Conservation (phyloP, 2,888 invertebrate genomes). For the Brassicogethes aeneus region DNA sequence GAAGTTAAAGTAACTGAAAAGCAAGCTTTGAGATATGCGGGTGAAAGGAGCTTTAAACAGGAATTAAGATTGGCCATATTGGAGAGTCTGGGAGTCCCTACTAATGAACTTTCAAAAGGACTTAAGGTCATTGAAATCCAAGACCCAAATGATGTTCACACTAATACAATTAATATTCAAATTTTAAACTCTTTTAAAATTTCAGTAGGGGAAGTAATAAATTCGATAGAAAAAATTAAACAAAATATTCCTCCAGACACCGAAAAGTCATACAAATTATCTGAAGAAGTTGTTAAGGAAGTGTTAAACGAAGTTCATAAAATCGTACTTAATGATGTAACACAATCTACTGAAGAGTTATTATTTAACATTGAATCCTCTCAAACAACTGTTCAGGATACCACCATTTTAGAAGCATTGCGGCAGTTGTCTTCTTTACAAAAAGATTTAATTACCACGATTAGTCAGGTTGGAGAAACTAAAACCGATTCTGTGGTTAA, state of each 20-base stretch:
- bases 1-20: conserved; percentile 32
- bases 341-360: conserved; percentile 34
- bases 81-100: conserved; percentile 53
- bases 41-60: conserved; percentile 32
- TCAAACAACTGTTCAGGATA: conserved; percentile 28
- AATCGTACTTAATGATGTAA: conserved; percentile 34
- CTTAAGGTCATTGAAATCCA: conserved; percentile 43
- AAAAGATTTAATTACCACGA: conserved; percentile 31
- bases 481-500: conserved; percentile 35
- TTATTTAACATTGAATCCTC: conserved; percentile 35
- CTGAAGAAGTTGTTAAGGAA: conserved; percentile 34
- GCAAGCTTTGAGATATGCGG: conserved; percentile 30
- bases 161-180: conserved; percentile 22
- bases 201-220: conserved; percentile 32
- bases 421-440: conserved; percentile 34
- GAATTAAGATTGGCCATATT: conserved; percentile 48
- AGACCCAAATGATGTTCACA: conserved; percentile 22
- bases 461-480: conserved; percentile 26
- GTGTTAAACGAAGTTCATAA: conserved; percentile 38
- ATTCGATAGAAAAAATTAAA: conserved; percentile 30
- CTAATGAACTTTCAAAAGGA: conserved; percentile 53
- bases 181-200: conserved; percentile 30
- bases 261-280: conserved; percentile 8
- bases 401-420: conserved; percentile 31
- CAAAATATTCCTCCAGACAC: conserved; percentile 11